Evolutionary conservation across 2,888 invertebrate species (phyloP).

Genomic region (Lissocephala sabroskyi): DNA sequence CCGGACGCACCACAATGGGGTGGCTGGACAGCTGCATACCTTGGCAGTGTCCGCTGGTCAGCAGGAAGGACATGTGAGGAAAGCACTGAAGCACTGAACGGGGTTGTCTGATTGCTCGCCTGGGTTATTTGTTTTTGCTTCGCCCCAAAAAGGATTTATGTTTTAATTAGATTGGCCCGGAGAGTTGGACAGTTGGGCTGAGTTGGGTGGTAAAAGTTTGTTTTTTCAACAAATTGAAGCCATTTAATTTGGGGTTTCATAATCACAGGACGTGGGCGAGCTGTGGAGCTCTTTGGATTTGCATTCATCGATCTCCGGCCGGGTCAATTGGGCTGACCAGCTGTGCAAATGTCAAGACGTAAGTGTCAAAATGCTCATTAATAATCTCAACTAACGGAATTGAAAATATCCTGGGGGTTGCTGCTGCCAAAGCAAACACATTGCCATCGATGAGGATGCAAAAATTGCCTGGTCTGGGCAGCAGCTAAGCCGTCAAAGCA

Average conservation of each 20-base stretch:
- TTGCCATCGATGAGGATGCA: constrained; percentile 68
- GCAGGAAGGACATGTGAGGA: no score
- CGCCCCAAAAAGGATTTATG: constrained; percentile 40
- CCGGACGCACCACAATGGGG: not conserved
- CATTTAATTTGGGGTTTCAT: no score
- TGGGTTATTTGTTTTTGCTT: constrained; percentile 38
- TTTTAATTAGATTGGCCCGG: constrained; percentile 45
- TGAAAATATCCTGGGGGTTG: constrained; percentile 14
- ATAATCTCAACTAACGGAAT: constrained; percentile 52
- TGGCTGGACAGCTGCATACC: constrained; percentile 37
- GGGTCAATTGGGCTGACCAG: constrained; percentile 34
- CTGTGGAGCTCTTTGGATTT: no score
- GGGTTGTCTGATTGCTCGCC: constrained; percentile 9
- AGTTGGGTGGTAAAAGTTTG: not conserved
- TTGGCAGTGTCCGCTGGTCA: no score
- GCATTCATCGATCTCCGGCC: constrained; percentile 1
- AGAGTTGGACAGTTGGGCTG: no score
- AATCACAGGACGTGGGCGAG: no score
- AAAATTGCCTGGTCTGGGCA: constrained; percentile 59
- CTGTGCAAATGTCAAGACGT: constrained; percentile 67
- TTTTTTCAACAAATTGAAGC: not conserved
- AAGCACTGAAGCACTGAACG: no score
- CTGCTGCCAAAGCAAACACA: constrained; percentile 43
- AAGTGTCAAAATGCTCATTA: constrained; percentile 71
- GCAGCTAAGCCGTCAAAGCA: constrained; percentile 45